Percentiles rank a stretch among this genome's conserved stretches.
phyloP scores from a whole-genome alignment of 92 coral and sea anemone species.

The Montipora capitata region DNA sequence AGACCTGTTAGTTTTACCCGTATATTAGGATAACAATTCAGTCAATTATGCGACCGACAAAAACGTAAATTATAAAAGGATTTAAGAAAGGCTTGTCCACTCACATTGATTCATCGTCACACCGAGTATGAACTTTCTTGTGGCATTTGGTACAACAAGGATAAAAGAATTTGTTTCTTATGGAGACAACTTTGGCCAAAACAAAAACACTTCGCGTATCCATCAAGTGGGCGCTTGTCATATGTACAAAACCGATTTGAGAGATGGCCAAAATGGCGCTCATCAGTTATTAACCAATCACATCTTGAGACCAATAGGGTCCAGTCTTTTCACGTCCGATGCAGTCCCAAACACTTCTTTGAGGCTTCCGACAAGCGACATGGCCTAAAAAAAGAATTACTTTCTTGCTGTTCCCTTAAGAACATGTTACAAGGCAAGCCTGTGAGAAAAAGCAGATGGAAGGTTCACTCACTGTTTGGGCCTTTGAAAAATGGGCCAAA shows the following conservation, averaged over 20 bases:
- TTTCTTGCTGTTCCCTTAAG: too few species aligned
- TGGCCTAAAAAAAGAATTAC: too few species aligned
- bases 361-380: too few species aligned
- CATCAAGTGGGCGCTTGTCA: not conserved
- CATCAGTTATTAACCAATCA: slow-evolving; percentile 34
- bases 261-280: slow-evolving; percentile 52
- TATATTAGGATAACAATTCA: too few species aligned
- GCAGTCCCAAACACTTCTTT: too few species aligned
- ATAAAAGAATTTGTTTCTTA: slow-evolving; percentile 76
- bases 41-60: too few species aligned
- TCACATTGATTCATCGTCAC: slow-evolving; percentile 79
- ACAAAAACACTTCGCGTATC: slow-evolving; percentile 80
- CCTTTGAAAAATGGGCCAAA: too few species aligned
- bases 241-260: not conserved
- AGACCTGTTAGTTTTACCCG: too few species aligned
- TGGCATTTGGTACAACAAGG: slow-evolving; percentile 89
- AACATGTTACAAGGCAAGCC: too few species aligned
- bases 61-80: too few species aligned
- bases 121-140: slow-evolving; percentile 76
- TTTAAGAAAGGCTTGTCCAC: not conserved
- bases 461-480: too few species aligned
- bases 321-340: slow-evolving; percentile 7
- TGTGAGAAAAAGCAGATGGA: too few species aligned
- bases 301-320: not conserved
- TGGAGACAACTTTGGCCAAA: slow-evolving; percentile 81